phyloP scores from a whole-genome alignment of 1,140 invertebrate species.

The Halesus radiatus region DNA sequence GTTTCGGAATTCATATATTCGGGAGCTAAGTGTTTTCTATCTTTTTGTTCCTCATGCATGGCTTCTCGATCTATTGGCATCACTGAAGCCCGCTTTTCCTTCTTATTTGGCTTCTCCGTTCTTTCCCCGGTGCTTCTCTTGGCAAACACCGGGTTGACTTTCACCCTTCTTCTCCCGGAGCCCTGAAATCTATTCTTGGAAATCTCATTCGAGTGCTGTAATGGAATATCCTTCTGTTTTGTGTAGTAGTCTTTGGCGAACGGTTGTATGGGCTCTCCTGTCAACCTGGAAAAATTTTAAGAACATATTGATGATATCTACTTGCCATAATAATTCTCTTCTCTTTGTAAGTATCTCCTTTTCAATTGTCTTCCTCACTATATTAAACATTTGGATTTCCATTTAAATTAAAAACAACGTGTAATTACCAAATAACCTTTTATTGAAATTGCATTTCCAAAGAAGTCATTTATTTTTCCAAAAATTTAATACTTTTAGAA shows the following conservation, averaged over 20 bases:
- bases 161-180: slow-evolving; percentile 60
- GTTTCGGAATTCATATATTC: slow-evolving; percentile 62
- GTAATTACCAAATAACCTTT: too few species aligned
- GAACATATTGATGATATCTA: too few species aligned
- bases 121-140: slow-evolving; percentile 66
- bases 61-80: slow-evolving; percentile 64
- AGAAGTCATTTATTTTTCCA: too few species aligned
- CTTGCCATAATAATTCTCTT: too few species aligned
- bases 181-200: slow-evolving; percentile 32
- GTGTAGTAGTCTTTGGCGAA: slow-evolving; percentile 44
- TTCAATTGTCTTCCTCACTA: too few species aligned
- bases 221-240: slow-evolving; percentile 4
- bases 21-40: slow-evolving; percentile 65
- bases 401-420: too few species aligned
- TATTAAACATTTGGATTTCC: too few species aligned
- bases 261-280: slow-evolving; percentile 52
- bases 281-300: slow-evolving; percentile 22
- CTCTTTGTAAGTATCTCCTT: too few species aligned
- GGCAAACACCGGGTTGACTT: slow-evolving; percentile 71
- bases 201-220: background rate
- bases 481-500: too few species aligned
- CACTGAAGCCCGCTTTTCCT: slow-evolving; percentile 58
- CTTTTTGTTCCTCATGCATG: slow-evolving; percentile 63
- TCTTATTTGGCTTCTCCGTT: slow-evolving; percentile 60
- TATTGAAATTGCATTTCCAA: too few species aligned